Percentiles rank a stretch among this genome's conserved stretches.
Evolutionary conservation across 2,888 invertebrate genomes (phyloP).

Genomic region (Cremastobaeus sp.): DNA sequence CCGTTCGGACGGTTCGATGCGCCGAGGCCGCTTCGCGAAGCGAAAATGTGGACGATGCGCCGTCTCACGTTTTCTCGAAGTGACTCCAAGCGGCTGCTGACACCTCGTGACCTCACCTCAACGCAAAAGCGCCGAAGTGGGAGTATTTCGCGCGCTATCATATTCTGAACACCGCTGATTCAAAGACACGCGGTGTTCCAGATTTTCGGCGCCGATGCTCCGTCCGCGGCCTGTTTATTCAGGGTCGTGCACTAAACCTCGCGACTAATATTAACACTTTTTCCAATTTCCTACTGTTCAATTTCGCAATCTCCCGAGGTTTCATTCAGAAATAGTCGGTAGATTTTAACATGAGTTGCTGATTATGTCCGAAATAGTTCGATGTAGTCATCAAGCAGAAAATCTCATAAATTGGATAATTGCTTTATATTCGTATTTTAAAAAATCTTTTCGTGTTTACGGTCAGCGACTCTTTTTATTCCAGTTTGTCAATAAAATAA

Average conservation of each 20-base stretch:
- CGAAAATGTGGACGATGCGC: slow-evolving; percentile 51
- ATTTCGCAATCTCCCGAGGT: no score
- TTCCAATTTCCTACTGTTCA: slow-evolving; percentile 16
- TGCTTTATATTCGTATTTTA: no score
- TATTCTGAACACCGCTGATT: slow-evolving; percentile 35
- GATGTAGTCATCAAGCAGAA: no score
- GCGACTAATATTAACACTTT: slow-evolving; percentile 39
- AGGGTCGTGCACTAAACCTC: slow-evolving; percentile 29
- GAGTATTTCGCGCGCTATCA: slow-evolving; percentile 49
- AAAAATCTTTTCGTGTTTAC: no score
- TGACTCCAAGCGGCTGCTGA: slow-evolving; percentile 58
- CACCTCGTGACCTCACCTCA: slow-evolving; percentile 58
- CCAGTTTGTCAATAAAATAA: no score
- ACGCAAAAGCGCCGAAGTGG: slow-evolving; percentile 34
- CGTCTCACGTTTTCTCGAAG: slow-evolving; percentile 56
- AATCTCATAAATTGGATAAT: no score
- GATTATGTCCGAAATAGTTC: no score
- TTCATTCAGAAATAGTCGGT: no score
- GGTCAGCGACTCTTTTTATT: no score
- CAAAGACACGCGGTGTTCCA: slow-evolving; percentile 36
- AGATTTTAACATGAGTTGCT: no score
- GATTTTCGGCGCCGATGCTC: slow-evolving; percentile 42
- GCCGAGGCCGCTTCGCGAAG: slow-evolving; percentile 22
- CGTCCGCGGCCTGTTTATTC: slow-evolving; percentile 45
- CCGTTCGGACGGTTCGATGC: background rate